phyloP scores from a whole-genome alignment of 2,797 vertebrate genomes.

The Gymnodraco acuticeps region DNA sequence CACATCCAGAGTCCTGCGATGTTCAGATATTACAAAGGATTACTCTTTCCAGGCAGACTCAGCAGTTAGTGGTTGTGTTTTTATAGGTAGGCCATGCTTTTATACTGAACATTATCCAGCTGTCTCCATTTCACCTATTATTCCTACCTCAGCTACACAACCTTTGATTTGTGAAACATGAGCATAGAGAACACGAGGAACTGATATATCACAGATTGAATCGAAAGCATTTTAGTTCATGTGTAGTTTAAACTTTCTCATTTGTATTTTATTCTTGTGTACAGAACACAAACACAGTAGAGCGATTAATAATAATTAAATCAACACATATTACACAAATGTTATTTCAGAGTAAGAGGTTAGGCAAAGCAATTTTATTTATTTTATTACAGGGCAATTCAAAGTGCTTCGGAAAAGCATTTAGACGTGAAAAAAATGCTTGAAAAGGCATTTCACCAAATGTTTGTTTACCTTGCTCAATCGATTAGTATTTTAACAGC shows the following conservation, averaged over 20 bases:
- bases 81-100: slow-evolving; percentile 8
- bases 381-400: too few relatives aligned
- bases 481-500: neutral
- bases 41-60: slow-evolving; percentile 19
- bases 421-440: too few relatives aligned
- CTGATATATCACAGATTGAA: slow-evolving; percentile 20
- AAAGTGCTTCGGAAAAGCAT: too few relatives aligned
- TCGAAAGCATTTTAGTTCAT: slow-evolving; percentile 18
- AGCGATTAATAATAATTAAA: too few relatives aligned
- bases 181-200: slow-evolving; percentile 14
- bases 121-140: slow-evolving; percentile 44
- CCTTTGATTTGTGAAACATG: slow-evolving; percentile 57
- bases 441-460: neutral
- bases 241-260: slow-evolving; percentile 6
- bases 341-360: too few relatives aligned
- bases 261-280: slow-evolving; percentile 6
- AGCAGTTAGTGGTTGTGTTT: slow-evolving; percentile 25
- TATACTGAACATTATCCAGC: slow-evolving; percentile 31
- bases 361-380: too few relatives aligned
- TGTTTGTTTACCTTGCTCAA: neutral
- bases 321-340: too few relatives aligned
- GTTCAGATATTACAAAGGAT: slow-evolving; percentile 46
- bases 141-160: neutral
- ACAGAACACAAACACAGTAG: neutral
- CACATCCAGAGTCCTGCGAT: slow-evolving; percentile 18